Evolutionary conservation across 2,113 vertebrate species (phyloP).

Genomic region (Pelobates fuscus): DNA sequence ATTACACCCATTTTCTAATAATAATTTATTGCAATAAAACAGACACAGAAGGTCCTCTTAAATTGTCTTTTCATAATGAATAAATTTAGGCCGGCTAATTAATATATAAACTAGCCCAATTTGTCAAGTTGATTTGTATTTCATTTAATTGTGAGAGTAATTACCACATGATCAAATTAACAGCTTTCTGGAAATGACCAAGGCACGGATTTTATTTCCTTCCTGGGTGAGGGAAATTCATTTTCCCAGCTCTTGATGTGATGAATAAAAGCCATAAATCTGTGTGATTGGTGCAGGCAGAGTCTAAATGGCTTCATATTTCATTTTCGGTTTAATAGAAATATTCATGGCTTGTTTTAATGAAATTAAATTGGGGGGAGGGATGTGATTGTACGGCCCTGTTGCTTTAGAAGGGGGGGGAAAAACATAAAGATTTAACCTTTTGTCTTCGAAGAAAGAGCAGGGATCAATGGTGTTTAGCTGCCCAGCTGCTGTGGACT

Average conservation of each 20-base stretch:
- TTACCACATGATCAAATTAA: constrained; percentile 92
- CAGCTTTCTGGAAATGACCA: constrained; percentile 92
- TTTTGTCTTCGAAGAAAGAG: not conserved
- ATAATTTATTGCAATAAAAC: constrained; percentile 89
- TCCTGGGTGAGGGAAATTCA: constrained; percentile 91
- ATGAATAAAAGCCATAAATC: constrained; percentile 98
- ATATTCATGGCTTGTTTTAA: constrained; percentile 97
- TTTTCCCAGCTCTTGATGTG: constrained; percentile 91
- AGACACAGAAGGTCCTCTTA: constrained; percentile 81
- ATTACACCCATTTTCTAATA: constrained; percentile 72
- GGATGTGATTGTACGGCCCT: constrained; percentile 51
- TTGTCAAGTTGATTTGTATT: constrained; percentile 99
- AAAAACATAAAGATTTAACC: constrained; percentile 47
- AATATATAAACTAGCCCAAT: constrained; percentile 95
- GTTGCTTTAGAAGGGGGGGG: constrained; percentile 67
- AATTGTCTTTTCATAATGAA: constrained; percentile 96
- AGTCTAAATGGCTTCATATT: constrained; percentile 99
- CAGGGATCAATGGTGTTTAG: not conserved
- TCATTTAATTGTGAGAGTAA: constrained; percentile 99
- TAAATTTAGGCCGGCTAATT: constrained; percentile 92
- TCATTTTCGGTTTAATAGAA: constrained; percentile 98
- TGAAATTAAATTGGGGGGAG: constrained; percentile 94
- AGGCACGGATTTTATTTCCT: constrained; percentile 86
- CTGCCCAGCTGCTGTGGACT: not conserved
- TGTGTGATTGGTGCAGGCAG: constrained; percentile 93